Conservation (phyloP, 2,888 invertebrate species). For the Drosophila quasianomalipes region DNA sequence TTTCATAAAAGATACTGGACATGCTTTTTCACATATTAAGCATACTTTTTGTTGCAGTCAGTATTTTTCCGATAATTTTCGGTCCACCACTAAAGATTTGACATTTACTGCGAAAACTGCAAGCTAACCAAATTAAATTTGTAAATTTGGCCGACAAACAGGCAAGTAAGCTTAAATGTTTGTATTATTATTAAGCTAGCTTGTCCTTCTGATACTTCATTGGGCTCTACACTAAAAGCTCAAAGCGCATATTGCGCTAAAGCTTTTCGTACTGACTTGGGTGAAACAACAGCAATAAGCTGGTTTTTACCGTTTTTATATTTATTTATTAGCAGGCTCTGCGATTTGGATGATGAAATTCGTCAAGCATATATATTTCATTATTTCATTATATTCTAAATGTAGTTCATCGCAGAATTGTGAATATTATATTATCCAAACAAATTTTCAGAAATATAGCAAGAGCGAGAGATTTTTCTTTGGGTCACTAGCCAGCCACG, state of each 20-base stretch:
- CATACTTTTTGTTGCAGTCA: neutral
- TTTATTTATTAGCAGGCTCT: neutral
- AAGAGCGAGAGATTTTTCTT: neutral
- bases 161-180: neutral
- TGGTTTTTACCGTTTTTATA: neutral
- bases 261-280: no score
- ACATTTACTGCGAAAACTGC: neutral
- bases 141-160: neutral
- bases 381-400: neutral
- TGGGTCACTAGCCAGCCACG: neutral
- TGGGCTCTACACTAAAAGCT: neutral
- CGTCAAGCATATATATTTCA: neutral
- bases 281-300: neutral
- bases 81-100: neutral
- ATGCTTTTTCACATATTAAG: neutral
- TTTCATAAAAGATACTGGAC: neutral
- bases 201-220: no score
- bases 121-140: neutral
- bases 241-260: neutral
- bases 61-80: neutral
- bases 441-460: neutral
- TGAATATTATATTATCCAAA: neutral
- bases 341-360: neutral
- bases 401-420: neutral
- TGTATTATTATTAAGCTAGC: neutral